Evolutionary conservation across 1,140 invertebrate species (phyloP), one percentile per base, ranked within the genome.

Genomic region (Dryas iulia): DNA sequence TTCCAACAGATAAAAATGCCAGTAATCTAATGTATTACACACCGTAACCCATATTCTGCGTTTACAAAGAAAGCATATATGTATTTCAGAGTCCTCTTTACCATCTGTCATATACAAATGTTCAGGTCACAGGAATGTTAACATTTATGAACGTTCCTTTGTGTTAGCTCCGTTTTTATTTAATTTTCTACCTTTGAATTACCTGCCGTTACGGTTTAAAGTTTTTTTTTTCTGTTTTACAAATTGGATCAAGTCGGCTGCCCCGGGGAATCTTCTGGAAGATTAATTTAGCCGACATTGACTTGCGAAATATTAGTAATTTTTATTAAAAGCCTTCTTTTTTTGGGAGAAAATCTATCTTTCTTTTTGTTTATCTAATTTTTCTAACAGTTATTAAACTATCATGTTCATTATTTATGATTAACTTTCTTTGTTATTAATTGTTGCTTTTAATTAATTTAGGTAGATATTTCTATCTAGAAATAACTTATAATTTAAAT

Each of bases 191-290:
- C 31, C 39, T 54, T 59, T 61, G 66, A 67, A 67, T 67, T 56
- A 67, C 66, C 59, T 67, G 66, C 58, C 66, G 59, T 61, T 67
- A 67, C 52, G 59, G 59, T 61, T 61, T 60, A 59, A 67, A 67
- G 59, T 67, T 60, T 60, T 66, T 66, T 67, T 31, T 61, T 60
- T 66, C 57, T n/a, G n/a, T n/a, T n/a, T n/a, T 78, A 77, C 71
- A 78, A 82, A 79, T 82, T 73, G 75, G 76, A 79, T 79, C 73
- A 73, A 60, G 68, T 74, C 66, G 68, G 61, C 62, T 39, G 65
- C 71, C 62, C 60, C 35, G 30, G 63, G 68, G 68, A 69, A 67
- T 59, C 39, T 61, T 67, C 59, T 67, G 52, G 47, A 33, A 61
- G 66, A 67, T 67, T 61, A 61, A 67, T 47, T 47, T 47, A 47